These are phyloP conservation scores for Microctenopoma lineatum DNA, from an alignment of 2,797 vertebrate genomes.

Conservation along the genomic window DNA sequence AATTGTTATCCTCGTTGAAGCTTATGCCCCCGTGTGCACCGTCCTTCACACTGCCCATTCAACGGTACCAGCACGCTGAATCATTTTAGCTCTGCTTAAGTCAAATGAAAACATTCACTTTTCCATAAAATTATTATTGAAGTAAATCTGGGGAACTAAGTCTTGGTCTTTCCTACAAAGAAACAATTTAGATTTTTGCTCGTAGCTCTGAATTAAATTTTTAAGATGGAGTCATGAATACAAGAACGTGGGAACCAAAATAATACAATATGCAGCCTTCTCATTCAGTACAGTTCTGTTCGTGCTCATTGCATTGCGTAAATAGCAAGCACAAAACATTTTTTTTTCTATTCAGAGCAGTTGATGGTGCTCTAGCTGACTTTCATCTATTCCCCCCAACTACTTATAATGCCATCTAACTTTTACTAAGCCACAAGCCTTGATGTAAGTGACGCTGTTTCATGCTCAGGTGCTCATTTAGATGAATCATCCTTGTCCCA, in stretches of 20 bases:
- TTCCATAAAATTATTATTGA: conserved; percentile 3
- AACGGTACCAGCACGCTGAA: conserved; percentile 4
- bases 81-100: not conserved
- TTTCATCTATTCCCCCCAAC: conserved; percentile 7
- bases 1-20: not conserved
- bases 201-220: conserved; percentile 2
- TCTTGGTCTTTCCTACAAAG: too few species aligned
- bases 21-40: not conserved
- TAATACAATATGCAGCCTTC: not conserved
- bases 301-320: not conserved
- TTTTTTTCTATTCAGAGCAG: not conserved
- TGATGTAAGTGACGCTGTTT: conserved; percentile 25
- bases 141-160: not conserved
- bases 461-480: conserved; percentile 50
- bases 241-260: not conserved
- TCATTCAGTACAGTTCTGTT: not conserved
- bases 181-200: too few species aligned
- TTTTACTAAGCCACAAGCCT: conserved; percentile 18
- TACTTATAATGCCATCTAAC: conserved; percentile 9
- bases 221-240: conserved; percentile 2
- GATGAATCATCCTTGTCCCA: conserved; percentile 56
- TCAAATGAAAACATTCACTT: conserved; percentile 1
- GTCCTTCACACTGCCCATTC: not conserved
- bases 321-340: not conserved
- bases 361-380: conserved; percentile 1